Evolutionary conservation across 2,113 vertebrate genomes (phyloP).

Genomic region (Taxidea taxus): DNA sequence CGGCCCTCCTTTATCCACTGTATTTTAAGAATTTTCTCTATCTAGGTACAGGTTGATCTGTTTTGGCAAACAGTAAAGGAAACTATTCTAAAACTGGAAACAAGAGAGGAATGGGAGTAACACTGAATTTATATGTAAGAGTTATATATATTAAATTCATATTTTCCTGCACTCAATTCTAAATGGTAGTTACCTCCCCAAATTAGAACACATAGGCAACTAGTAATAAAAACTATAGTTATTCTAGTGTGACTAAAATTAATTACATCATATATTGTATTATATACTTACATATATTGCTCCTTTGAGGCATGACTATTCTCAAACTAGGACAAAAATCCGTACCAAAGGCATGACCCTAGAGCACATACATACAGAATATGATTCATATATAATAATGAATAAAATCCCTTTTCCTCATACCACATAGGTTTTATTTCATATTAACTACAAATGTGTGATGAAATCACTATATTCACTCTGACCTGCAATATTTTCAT

Average conservation of each 20-base stretch:
- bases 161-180: neutral
- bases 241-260: neutral
- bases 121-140: neutral
- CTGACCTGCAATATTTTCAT: conserved; percentile 17
- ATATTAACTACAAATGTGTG: neutral
- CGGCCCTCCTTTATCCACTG: neutral
- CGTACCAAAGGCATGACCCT: neutral
- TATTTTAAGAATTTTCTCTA: neutral
- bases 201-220: neutral
- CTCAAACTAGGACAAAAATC: neutral
- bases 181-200: neutral
- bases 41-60: neutral
- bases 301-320: neutral
- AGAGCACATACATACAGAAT: neutral
- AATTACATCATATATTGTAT: neutral
- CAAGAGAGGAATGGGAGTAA: neutral
- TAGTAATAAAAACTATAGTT: neutral
- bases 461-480: neutral
- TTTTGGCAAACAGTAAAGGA: neutral
- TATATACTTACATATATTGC: neutral
- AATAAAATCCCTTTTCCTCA: neutral
- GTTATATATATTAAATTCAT: neutral
- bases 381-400: neutral
- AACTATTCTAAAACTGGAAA: neutral
- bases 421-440: neutral